phyloP scores from a whole-genome alignment of 2,888 invertebrate genomes.

The Orthonychiurus folsomi region DNA sequence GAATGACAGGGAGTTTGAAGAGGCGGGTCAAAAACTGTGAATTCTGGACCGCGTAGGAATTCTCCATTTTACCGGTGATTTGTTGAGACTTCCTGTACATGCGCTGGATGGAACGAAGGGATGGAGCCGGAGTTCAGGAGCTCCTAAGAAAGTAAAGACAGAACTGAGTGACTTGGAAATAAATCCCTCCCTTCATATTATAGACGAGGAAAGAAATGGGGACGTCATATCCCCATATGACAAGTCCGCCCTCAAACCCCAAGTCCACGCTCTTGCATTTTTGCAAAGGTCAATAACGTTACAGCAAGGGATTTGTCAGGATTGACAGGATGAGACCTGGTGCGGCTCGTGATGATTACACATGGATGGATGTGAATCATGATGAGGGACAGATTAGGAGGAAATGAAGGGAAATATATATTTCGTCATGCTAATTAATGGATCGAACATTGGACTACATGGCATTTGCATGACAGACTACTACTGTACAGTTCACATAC shows the following conservation, averaged over 20 bases:
- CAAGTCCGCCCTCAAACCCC: neutral
- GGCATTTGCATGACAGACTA: no score
- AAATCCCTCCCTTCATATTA: neutral
- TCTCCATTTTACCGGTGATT: conserved; percentile 4
- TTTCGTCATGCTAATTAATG: no score
- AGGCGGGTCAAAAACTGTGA: conserved; percentile 42
- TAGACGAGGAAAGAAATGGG: neutral
- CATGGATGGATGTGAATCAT: neutral
- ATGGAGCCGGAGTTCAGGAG: neutral
- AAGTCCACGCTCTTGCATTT: neutral
- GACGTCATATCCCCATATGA: neutral
- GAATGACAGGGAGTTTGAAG: conserved; percentile 44
- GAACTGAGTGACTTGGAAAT: neutral
- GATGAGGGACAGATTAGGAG: no score
- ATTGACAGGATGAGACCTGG: no score
- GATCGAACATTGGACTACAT: neutral
- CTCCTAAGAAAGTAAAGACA: neutral
- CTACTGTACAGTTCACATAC: no score
- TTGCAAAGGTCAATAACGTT: neutral
- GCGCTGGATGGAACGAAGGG: no score
- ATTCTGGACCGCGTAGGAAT: conserved; percentile 4
- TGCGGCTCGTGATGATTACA: no score
- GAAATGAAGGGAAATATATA: no score
- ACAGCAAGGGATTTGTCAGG: neutral
- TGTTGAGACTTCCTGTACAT: conserved; percentile 12